phyloP scores from a whole-genome alignment of 1,140 invertebrate genomes.

The Mamestra configurata region DNA sequence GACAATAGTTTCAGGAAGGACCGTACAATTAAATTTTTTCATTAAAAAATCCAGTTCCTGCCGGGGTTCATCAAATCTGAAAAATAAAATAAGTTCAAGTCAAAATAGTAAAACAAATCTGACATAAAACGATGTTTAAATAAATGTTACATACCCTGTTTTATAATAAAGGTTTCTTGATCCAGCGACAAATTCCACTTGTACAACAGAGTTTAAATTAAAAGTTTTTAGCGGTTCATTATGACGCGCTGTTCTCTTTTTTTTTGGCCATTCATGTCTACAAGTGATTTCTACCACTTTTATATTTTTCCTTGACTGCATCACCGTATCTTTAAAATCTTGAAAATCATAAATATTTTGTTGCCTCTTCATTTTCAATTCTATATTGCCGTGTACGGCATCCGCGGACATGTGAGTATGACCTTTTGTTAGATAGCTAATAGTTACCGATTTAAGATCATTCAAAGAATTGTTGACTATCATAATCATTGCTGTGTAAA shows the following conservation, averaged over 20 bases:
- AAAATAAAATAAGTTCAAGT: conserved; percentile 33
- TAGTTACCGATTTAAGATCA: too few species aligned
- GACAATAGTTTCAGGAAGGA: conserved; percentile 23
- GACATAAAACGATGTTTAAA: not conserved
- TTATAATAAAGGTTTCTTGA: conserved; percentile 48
- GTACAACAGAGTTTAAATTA: conserved; percentile 48
- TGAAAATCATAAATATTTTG: too few species aligned
- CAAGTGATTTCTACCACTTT: too few species aligned
- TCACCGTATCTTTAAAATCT: too few species aligned
- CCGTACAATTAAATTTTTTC: conserved; percentile 43
- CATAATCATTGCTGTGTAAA: too few species aligned
- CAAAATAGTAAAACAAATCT: too few species aligned
- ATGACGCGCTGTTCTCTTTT: conserved; percentile 33
- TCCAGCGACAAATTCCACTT: conserved; percentile 49
- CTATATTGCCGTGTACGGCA: too few species aligned
- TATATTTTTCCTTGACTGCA: too few species aligned
- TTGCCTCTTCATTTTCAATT: too few species aligned
- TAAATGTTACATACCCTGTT: conserved; percentile 38
- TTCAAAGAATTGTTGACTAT: too few species aligned
- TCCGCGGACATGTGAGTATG: too few species aligned
- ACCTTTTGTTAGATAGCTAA: too few species aligned
- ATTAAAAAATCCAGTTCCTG: conserved; percentile 43
- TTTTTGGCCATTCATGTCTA: conserved; percentile 43
- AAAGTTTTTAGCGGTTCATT: conserved; percentile 46
- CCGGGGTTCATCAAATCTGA: conserved; percentile 30